phyloP scores from a whole-genome alignment of 2,888 invertebrate genomes.

The Caenorhabditis auriculariae region DNA sequence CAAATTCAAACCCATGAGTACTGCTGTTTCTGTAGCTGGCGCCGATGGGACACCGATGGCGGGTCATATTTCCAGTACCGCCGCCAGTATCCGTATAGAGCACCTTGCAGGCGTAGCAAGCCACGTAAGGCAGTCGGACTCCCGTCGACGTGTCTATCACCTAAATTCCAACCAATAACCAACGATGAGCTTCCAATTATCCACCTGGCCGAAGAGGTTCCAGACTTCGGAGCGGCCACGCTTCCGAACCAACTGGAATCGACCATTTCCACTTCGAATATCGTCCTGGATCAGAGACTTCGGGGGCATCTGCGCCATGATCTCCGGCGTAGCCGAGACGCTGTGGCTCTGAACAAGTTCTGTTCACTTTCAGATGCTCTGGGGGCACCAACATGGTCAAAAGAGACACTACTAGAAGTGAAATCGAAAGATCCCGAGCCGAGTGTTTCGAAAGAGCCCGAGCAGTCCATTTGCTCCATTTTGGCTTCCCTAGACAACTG shows the following conservation, averaged over 20 bases:
- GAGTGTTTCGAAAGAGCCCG: conserved; percentile 18
- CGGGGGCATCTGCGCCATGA: conserved; percentile 35
- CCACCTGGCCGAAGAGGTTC: conserved; percentile 60
- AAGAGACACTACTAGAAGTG: conserved; percentile 14
- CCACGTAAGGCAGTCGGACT: conserved; percentile 58
- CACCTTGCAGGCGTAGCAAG: conserved; percentile 61
- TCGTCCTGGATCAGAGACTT: conserved; percentile 43
- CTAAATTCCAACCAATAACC: conserved; percentile 7
- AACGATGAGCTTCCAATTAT: not conserved
- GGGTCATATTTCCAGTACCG: conserved; percentile 61
- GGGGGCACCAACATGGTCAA: conserved; percentile 17
- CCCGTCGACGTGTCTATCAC: conserved; percentile 56
- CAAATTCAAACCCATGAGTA: conserved; percentile 18
- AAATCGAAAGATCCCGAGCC: conserved; percentile 20
- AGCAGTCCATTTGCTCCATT: no score
- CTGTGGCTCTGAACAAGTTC: conserved; percentile 8
- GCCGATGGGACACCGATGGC: conserved; percentile 57
- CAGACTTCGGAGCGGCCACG: conserved; percentile 59
- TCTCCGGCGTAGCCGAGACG: conserved; percentile 12
- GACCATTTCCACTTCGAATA: conserved; percentile 27
- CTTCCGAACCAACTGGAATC: conserved; percentile 56
- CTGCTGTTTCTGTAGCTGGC: conserved; percentile 48
- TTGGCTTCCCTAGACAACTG: no score
- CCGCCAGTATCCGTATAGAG: conserved; percentile 62
- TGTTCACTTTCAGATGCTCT: no score